Base-by-base conservation (phyloP, 2,888 invertebrate species). In the Euclidia mi region DNA sequence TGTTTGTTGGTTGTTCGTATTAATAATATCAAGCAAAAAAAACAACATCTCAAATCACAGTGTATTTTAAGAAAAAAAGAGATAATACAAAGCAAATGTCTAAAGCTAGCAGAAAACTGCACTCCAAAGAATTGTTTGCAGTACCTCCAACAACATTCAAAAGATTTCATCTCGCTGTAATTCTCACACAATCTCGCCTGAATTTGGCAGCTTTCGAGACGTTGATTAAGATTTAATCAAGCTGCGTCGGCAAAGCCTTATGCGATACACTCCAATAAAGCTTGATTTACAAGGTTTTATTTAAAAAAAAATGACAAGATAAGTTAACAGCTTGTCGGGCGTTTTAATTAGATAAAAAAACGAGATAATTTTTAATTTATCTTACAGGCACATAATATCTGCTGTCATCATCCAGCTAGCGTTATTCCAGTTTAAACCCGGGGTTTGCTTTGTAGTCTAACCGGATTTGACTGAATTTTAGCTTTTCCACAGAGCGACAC, bases 151-250 rank as follows among this genome's bases (percentile, higher is more conserved):
- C n/a, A n/a, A 14, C 15, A 25, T 32, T 51, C 18, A 44, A n/a
- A n/a, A 62, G 31, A 40, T 45, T 34, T 29, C 34, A 40, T 52
- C 28, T 52, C 28, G 17, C 14, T 18, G 11, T 60, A 37, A 46
- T 50, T 43, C 38, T 14, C 17, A 53, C 41, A 35, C 53, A 56
- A 72, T 72, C 61, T 61, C 42, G 40, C 15, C 50, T 60, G 62
- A 59, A 65, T 71, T 59, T 75, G 68, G 57, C 62, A 71, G 63
- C 66, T 65, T 37, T 59, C 63, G 48, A 50, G 63, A 71, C 57
- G 55, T 76, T 82, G 76, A 80, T 81, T 78, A 78, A 71, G 69
- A 51, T 67, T 67, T 71, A 76, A 76, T 78, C 69, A 76, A 56
- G 44, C 40, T 45, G 31, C 52, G 43, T 60, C 47, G 49, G 46